Conservation (phyloP, 2,113 vertebrate genomes). For the Muntiacus reevesi region DNA sequence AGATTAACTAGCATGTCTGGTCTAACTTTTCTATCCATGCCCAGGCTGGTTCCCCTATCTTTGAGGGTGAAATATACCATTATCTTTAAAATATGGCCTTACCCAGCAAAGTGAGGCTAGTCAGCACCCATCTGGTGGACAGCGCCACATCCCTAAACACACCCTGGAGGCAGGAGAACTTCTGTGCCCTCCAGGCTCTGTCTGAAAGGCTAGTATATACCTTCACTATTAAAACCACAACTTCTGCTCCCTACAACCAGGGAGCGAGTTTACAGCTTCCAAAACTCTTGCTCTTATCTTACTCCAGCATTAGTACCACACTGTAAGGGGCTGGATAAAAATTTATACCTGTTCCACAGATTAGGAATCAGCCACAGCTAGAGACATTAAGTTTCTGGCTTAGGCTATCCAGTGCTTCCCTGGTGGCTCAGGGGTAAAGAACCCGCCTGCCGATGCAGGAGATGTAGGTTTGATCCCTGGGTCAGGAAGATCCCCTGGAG, state of each 20-base stretch:
- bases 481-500: neutral
- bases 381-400: neutral
- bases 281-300: neutral
- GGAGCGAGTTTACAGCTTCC: neutral
- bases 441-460: neutral
- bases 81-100: neutral
- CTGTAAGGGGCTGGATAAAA: neutral
- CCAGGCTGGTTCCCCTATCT: neutral
- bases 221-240: neutral
- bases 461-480: neutral
- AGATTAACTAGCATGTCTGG: neutral
- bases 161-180: neutral
- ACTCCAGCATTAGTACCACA: neutral
- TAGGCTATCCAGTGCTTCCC: neutral
- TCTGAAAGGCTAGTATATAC: neutral
- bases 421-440: neutral
- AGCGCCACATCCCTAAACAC: slow-evolving; percentile 39
- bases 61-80: neutral
- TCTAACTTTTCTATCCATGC: neutral
- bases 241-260: neutral
- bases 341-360: neutral
- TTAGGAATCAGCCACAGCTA: neutral
- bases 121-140: slow-evolving; percentile 67
- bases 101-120: neutral
- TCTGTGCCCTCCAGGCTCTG: neutral